These are phyloP conservation scores for Cettia cetti DNA, from an alignment of 2,113 vertebrate species.

Conservation along the genomic window DNA sequence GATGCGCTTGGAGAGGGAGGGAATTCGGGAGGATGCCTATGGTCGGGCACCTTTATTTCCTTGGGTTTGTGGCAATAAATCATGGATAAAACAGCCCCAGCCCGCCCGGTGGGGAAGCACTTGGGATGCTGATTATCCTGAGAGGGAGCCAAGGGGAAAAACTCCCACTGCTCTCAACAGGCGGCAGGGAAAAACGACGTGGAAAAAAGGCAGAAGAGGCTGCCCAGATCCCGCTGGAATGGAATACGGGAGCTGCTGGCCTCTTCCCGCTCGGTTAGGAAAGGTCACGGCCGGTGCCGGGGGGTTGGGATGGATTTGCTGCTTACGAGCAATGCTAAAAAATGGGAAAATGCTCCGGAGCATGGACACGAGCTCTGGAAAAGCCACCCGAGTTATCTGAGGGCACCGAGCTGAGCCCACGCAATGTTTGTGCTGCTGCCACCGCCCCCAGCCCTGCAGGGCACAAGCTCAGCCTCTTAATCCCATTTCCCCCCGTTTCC, in stretches of 20 bases:
- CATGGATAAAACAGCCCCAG: not conserved
- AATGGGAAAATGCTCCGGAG: not conserved
- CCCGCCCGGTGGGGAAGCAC: not conserved
- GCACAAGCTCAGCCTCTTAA: not conserved
- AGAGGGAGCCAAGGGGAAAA: not conserved
- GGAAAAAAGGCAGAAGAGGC: not conserved
- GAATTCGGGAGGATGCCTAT: not conserved
- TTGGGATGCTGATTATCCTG: not conserved
- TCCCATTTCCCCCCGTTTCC: fast-evolving
- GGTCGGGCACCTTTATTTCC: not conserved
- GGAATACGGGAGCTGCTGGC: fast-evolving
- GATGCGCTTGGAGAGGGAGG: not conserved
- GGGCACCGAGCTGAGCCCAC: not conserved
- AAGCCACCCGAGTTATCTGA: not conserved
- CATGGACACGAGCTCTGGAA: not conserved
- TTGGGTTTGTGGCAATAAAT: not conserved
- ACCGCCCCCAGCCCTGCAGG: not conserved
- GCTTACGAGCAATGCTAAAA: fast-evolving
- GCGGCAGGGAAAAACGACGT: not conserved
- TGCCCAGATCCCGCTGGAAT: fast-evolving
- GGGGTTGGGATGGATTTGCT: not conserved
- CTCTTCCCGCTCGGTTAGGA: not conserved
- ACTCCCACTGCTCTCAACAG: not conserved
- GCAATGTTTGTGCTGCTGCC: not conserved
- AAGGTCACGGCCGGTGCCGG: not conserved